Evolutionary conservation across 2,888 invertebrate genomes (phyloP).

Genomic region (Operophtera brumata): DNA sequence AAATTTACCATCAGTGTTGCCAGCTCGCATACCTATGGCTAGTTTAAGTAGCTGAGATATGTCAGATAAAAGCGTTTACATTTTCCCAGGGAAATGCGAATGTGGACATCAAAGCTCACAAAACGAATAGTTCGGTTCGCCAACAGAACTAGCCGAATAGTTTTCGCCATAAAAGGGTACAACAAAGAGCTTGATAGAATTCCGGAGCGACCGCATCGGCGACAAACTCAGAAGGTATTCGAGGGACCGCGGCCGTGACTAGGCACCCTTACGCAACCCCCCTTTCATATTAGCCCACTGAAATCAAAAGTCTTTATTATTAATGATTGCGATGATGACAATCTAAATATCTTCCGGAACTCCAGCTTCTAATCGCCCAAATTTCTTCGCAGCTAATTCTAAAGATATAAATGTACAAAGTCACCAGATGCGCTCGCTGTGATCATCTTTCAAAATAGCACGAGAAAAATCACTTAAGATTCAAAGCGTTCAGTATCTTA

Average conservation of each 20-base stretch:
- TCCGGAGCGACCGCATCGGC: slow-evolving; percentile 72
- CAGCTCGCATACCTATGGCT: slow-evolving; percentile 32
- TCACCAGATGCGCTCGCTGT: slow-evolving; percentile 72
- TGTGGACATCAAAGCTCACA: slow-evolving; percentile 61
- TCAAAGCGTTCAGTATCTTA: slow-evolving; percentile 76
- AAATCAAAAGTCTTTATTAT: slow-evolving; percentile 79
- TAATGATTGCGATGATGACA: slow-evolving; percentile 77
- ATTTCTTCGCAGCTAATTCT: slow-evolving; percentile 60
- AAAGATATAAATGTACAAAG: slow-evolving; percentile 66
- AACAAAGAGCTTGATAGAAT: slow-evolving; percentile 79
- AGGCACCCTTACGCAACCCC: slow-evolving; percentile 67
- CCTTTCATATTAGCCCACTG: slow-evolving; percentile 72
- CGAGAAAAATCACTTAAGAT: slow-evolving; percentile 78
- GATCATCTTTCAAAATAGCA: slow-evolving; percentile 72
- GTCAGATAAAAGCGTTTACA: slow-evolving; percentile 25
- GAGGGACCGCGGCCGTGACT: slow-evolving; percentile 67
- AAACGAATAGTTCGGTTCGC: slow-evolving; percentile 67
- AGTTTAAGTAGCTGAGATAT: slow-evolving; percentile 17
- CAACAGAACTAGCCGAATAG: slow-evolving; percentile 72
- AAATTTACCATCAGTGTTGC: slow-evolving; percentile 11
- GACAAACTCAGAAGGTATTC: slow-evolving; percentile 77
- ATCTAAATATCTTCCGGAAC: slow-evolving; percentile 72
- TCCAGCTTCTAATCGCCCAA: slow-evolving; percentile 63
- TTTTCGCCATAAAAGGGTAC: slow-evolving; percentile 70
- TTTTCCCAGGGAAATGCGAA: slow-evolving; percentile 27